Evolutionary conservation across 2,888 invertebrate genomes (phyloP), one percentile per base, ranked within the genome.

Genomic region (Nomada fucata): DNA sequence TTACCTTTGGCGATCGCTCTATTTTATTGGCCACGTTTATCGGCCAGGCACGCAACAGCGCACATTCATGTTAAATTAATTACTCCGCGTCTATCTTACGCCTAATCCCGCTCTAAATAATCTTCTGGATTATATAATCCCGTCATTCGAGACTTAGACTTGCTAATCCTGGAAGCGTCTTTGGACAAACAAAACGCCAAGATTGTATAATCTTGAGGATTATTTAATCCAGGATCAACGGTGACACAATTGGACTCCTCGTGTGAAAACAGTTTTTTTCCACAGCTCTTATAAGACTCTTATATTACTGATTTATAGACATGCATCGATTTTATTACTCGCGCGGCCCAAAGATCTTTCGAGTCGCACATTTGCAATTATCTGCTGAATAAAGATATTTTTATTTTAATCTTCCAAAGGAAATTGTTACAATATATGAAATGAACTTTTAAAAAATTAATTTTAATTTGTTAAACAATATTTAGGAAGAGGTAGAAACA

Each of bases 101-200:
- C 61, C 78, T 86, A 85, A 87, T 86, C 83, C 82, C 57, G 70
- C 76, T 73, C 85, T 82, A 88, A 83, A 78, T 83, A 88, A 87
- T 87, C 87, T 78, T 73, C 57, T 20, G 79, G 85, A 88, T 88
- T 88, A 85, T 82, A 87, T 85, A 88, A 88, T 88, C 88, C 88
- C 69, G 79, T 81, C 88, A 83, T 88, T 88, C 83, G 75, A 78
- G 83, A 87, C 85, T 88, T 86, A 83, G 79, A 85, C 85, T 85
- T 79, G 79, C 80, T 88, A 87, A 88, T 88, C 87, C 83, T 80
- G 70, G 78, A 68, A 88, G 88, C 81, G 81, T 72, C 85, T 82
- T 82, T 75, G 61, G 13, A 65, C 87, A 83, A 88, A 88, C 88
- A 88, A 88, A 88, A 83, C 83, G 83, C 79, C 75, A 76, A 78